Base-by-base conservation (phyloP, 2,113 vertebrate genomes). In the Phalacrocorax brasilianus region DNA sequence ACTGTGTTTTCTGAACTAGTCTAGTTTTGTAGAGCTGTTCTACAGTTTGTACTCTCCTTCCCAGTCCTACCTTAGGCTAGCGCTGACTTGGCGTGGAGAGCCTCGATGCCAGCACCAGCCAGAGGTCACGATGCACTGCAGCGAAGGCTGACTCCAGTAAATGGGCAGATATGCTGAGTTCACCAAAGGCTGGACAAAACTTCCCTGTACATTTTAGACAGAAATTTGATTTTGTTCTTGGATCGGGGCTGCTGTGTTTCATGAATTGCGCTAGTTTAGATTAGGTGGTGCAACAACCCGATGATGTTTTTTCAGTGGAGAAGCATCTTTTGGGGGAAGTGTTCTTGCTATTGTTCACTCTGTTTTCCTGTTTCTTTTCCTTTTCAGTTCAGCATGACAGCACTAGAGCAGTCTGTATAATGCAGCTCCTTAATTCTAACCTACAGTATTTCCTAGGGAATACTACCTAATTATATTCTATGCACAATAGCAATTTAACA, bases 401-500 rank as follows among this genome's bases (percentile, higher is more conserved):
- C 62, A 85, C 35, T 71, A 87, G 42, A 76, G 50, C 38, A 82
- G 53, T 83, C 80, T 79, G 32, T 49, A 12, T 55, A 89, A 56
- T 40, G 72, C 15, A 93, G 83, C 61, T 68, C 90, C 53, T 84
- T 87, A 89, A 78, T 50, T 74, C 72, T 75, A 92, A 70, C 50
- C 70, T 87, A 49, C 30, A 35, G 32, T 73, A 92, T 82, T 91
- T 78, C 91, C 88, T 76, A 82, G 86, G 77, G 89, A 95, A 95
- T 85, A 49, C 33, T 50, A 68, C 28, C 88, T 95, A 92, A 93
- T 95, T 79, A 88, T 91, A 89, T 95, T 82, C 92, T 74, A 91
- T 59, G 80, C 77, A 95, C 92, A 89, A 91, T 44, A 89, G 91
- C 86, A 93, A 88, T 91, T 92, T 95, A 91, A 92, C 94, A 95